Percentiles rank a stretch among this genome's conserved stretches.
Evolutionary conservation across 2,113 vertebrate species (phyloP).

Genomic region (Menidia beryllina): DNA sequence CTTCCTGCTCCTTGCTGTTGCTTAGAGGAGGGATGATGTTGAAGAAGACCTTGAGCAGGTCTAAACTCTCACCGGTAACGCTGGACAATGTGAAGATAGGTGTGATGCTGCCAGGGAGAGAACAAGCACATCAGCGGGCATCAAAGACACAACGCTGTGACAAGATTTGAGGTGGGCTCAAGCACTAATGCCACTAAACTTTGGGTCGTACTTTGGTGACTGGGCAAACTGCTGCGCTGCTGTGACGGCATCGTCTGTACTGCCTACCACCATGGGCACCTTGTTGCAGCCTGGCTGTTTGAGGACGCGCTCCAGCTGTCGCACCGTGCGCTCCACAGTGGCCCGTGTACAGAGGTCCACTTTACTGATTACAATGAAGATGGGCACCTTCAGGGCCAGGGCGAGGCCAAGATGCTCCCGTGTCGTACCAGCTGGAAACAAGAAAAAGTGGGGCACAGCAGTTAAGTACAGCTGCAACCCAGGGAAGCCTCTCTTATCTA

Average conservation of each 20-base stretch:
- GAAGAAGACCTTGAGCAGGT: constrained; percentile 95
- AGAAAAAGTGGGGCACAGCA: neutral
- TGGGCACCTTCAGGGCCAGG: constrained; percentile 96
- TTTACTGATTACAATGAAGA: constrained; percentile 98
- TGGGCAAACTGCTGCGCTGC: constrained; percentile 97
- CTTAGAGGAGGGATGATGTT: constrained; percentile 98
- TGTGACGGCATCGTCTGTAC: constrained; percentile 92
- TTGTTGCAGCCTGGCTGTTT: constrained; percentile 99
- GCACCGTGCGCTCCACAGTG: constrained; percentile 94
- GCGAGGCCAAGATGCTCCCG: constrained; percentile 96
- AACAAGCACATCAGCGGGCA: neutral
- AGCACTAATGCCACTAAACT: neutral
- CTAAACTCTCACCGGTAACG: constrained; percentile 94
- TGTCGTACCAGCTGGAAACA: constrained; percentile 89
- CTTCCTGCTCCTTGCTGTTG: constrained; percentile 97
- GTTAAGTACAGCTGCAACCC: constrained; percentile 4
- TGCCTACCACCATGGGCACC: constrained; percentile 90
- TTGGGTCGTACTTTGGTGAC: constrained; percentile 89
- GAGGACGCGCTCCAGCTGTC: constrained; percentile 93
- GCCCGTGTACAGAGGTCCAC: constrained; percentile 92
- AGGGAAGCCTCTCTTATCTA: constrained; percentile 23
- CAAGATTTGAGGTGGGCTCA: neutral
- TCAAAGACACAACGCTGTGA: neutral
- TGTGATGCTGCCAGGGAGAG: constrained; percentile 85
- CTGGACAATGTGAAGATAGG: constrained; percentile 97